Conservation (phyloP, 2,888 invertebrate species). For the Marasmarcha lunaedactyla region DNA sequence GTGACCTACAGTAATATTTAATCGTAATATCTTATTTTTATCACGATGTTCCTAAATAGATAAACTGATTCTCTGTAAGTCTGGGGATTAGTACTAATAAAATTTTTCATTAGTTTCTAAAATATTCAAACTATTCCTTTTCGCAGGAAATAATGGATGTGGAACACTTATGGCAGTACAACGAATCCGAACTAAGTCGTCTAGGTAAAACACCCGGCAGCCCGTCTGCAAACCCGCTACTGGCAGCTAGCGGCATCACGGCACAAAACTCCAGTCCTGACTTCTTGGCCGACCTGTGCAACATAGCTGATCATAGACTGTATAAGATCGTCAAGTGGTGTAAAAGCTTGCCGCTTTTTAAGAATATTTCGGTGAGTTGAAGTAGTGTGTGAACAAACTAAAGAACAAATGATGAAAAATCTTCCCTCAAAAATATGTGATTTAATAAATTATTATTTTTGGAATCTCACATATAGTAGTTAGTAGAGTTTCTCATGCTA, state of each 20-base stretch:
- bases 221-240: constrained; percentile 52
- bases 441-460: too few relatives aligned
- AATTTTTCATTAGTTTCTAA: too few relatives aligned
- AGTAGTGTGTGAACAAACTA: not conserved
- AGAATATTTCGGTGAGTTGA: constrained; percentile 88
- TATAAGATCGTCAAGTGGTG: constrained; percentile 99
- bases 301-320: constrained; percentile 93
- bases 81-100: too few relatives aligned
- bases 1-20: too few relatives aligned
- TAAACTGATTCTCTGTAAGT: too few relatives aligned
- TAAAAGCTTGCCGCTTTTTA: constrained; percentile 95
- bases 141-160: constrained; percentile 94
- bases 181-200: constrained; percentile 81
- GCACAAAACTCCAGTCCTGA: constrained; percentile 81
- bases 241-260: constrained; percentile 59
- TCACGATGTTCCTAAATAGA: too few relatives aligned
- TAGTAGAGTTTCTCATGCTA: too few relatives aligned
- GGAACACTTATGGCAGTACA: constrained; percentile 95
- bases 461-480: too few relatives aligned
- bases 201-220: constrained; percentile 62
- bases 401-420: too few relatives aligned
- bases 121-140: not conserved
- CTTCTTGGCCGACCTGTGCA: constrained; percentile 89
- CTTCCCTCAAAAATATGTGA: too few relatives aligned
- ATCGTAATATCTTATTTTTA: too few relatives aligned